Conservation (phyloP, 2,888 invertebrate species). For the Euclidia mi region DNA sequence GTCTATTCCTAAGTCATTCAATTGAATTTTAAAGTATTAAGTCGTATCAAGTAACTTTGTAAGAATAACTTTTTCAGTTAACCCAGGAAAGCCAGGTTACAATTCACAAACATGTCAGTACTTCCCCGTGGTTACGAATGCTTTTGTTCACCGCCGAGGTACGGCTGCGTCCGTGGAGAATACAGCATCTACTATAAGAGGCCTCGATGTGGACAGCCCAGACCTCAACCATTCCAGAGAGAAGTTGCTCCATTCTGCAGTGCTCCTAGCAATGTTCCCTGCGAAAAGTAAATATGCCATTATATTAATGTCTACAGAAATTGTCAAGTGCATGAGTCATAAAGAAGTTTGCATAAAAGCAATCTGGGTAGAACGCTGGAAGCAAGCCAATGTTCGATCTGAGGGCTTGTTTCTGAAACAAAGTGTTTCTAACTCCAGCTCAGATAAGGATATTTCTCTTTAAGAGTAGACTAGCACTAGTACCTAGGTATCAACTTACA, state of each 20-base stretch:
- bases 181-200: constrained; percentile 81
- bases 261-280: constrained; percentile 76
- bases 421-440: no score
- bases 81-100: constrained; percentile 32
- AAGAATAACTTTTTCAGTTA: constrained; percentile 20
- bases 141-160: constrained; percentile 70
- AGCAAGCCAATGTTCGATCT: no score
- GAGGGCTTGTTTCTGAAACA: no score
- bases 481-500: no score
- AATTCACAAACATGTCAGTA: constrained; percentile 75
- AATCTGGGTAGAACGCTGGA: no score
- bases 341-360: no score
- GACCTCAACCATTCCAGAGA: constrained; percentile 79
- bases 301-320: background rate
- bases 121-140: constrained; percentile 78
- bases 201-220: constrained; percentile 81
- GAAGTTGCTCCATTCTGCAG: constrained; percentile 68
- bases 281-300: constrained; percentile 62
- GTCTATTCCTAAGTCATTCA: no score
- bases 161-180: constrained; percentile 76
- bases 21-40: no score
- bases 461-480: no score
- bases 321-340: no score
- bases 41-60: no score
- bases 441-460: no score